Evolutionary conservation across 2,888 invertebrate species (phyloP), one percentile per base, ranked within the genome.

Genomic region (Lordiphosa fenestrarum): DNA sequence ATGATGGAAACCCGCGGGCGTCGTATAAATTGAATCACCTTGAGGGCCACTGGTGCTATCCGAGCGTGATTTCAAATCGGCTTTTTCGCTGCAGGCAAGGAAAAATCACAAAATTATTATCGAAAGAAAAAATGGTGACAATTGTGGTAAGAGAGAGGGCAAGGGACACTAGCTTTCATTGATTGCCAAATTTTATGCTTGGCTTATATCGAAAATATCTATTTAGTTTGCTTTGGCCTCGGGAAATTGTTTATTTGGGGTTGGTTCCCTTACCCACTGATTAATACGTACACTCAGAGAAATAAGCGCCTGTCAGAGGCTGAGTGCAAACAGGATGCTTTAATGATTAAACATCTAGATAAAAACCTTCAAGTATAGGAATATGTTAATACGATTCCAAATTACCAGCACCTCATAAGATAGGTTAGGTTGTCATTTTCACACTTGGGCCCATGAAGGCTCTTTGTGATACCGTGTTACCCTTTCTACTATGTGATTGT

Each of bases 21-120:
- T 92, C 55, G 92, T 92, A 89, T 94, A 94, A 58, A 94, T 93
- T 19, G 94, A 94, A 88, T 94, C 94, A 65, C 94, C 94, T 46
- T 94, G 94, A 47, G 94, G 92, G 5, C 94, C 94, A 62, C 89
- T 89, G 38, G 88, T 88, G 76, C 89, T 89, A 77, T 90, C 90
- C 48, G 89, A 89, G 62, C 90, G 89, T 67, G 90, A 89, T 77
- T 90, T 90, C 77, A 90, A 84, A 81, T 90, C 90, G 66, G 90
- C 89, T 69, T 90, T 90, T 80, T 90, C 90, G 84, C 90, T 90
- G 68, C 7, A 25, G 53, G 33, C 46, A 36, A 35, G 30, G 39
- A 44, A 30, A 50, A 53, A 57, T 46, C 21, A 25, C 39, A 54
- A 58, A 78, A 71, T 84, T 69, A 53, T 82, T 84, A 78, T 62